Evolutionary conservation across 2,888 invertebrate species (phyloP), one percentile per base, ranked within the genome.

Genomic region (Sminthurinus aureus): DNA sequence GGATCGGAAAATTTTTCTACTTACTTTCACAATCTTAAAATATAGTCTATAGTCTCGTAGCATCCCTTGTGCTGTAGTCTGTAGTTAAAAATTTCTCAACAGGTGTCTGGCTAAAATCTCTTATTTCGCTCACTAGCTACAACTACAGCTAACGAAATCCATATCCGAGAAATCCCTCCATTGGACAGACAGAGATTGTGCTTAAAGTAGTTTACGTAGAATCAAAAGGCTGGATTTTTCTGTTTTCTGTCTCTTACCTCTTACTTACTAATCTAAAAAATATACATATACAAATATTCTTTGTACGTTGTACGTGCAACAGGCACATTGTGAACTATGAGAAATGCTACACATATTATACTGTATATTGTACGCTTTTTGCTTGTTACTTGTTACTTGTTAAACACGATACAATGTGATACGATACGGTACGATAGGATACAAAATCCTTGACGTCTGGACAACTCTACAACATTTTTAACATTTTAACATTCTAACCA

Each of bases 51-150:
- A 58, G n/a, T n/a, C 13, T 13, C 18, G 9, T 13, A 11, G 58
- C 58, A 58, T 15, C 58, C 58, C 58, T 58, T 15, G 9, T 13
- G 2, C 64, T 11, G 20, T 77, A 77, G 58, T 13, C 64, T 11
- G 20, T 77, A 77, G 58, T 77, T 77, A 4, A 77, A 77, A 58
- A 58, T 64, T 24, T 58, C 77, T 64, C 77, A 77, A 77, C 77
- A 77, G 77, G 77, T 77, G 77, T 52, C 77, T 77, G 77, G 58
- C 24, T 58, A 22, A 77, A 58, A 52, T 77, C 58, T 38, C 38
- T 38, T 38, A 38, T 38, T 38, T 38, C 38, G 38, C 38, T 38
- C 38, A 38, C 38, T n/a, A n/a, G n/a, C n/a, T n/a, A n/a, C n/a
- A n/a, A n/a, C n/a, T n/a, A n/a, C 38, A 38, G 38, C 38, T 38